Base-by-base conservation (phyloP, 2,113 vertebrate genomes). In the Lycaon pictus region DNA sequence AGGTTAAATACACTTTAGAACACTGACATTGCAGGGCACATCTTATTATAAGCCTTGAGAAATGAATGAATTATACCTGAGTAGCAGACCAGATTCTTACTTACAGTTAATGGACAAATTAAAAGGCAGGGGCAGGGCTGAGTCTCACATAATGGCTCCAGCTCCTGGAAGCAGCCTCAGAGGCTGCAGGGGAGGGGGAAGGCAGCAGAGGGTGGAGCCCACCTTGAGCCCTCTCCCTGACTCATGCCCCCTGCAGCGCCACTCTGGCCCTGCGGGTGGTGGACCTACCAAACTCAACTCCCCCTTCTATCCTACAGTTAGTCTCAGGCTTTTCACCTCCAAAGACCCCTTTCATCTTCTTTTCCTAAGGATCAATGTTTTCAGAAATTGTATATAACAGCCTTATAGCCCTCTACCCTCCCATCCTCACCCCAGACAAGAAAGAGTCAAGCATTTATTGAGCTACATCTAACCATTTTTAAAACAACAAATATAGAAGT, bases 51-150 rank as follows among this genome's bases (percentile, higher is more conserved):
- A 87, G 62, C 25, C 56, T 96, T 96, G 48, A 90, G 95, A 92
- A 88, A 88, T 77, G 37, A 96, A 96, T 95, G 55, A 93, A 88
- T 95, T 88, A 83, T 35, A 81, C 35, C 81, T 93, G 87, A 96
- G 43, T 62, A 92, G 81, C 85, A 95, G 32, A 90, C 76, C 71
- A 97, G 91, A 86, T 67, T 88, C 96, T 88, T 56, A 90, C 43
- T 85, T 76, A 55, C 23, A 51, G 81, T 90, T 95, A 94, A 74
- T 69, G 58, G 65, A 72, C 84, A 97, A 97, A 94, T 94, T 83
- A 95, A 96, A 97, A 97, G 83, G 79, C 76, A 76, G 51, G 16
- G 27, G 71, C 7, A 71, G 51, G 25, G 16, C 65, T 89, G 71
- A 84, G 20, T 48, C 58, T 87, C 96, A 80, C 53, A 53, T 65